phyloP scores from a whole-genome alignment of 2,888 invertebrate genomes.

The Doris montereyensis region DNA sequence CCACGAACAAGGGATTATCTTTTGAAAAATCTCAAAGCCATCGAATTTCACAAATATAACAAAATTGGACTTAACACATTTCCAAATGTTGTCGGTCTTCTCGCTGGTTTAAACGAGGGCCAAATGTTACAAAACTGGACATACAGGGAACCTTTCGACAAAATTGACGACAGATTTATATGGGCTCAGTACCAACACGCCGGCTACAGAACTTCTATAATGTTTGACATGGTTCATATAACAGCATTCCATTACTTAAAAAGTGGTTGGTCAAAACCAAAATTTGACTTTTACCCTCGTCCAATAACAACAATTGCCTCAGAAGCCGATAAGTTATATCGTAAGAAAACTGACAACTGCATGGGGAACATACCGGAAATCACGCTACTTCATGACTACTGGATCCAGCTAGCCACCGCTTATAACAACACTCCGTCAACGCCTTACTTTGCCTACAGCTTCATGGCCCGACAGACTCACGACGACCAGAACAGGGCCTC shows the following conservation, averaged over 20 bases:
- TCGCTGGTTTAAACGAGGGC: not conserved
- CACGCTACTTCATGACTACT: not conserved
- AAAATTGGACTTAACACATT: conserved; percentile 21
- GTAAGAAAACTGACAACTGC: not conserved
- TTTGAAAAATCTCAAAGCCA: conserved; percentile 7
- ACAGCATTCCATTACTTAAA: not conserved
- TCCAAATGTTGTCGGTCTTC: conserved; percentile 2
- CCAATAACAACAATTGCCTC: not conserved
- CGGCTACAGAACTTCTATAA: not conserved
- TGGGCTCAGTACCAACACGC: not conserved
- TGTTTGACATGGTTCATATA: not conserved
- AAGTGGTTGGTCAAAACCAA: conserved; percentile 11
- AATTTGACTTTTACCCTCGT: conserved; percentile 26
- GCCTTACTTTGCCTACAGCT: conserved; percentile 12
- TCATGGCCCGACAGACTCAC: not conserved
- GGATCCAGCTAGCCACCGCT: not conserved
- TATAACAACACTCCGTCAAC: conserved; percentile 23
- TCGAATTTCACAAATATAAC: conserved; percentile 24
- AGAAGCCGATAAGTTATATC: not conserved
- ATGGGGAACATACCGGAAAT: conserved; percentile 16
- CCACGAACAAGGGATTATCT: conserved; percentile 27
- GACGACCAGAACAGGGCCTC: conserved; percentile 27
- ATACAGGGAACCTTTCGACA: not conserved
- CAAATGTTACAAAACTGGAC: not conserved
- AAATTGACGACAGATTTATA: not conserved